Conservation (phyloP, 2,113 vertebrate genomes). For the Natator depressus region DNA sequence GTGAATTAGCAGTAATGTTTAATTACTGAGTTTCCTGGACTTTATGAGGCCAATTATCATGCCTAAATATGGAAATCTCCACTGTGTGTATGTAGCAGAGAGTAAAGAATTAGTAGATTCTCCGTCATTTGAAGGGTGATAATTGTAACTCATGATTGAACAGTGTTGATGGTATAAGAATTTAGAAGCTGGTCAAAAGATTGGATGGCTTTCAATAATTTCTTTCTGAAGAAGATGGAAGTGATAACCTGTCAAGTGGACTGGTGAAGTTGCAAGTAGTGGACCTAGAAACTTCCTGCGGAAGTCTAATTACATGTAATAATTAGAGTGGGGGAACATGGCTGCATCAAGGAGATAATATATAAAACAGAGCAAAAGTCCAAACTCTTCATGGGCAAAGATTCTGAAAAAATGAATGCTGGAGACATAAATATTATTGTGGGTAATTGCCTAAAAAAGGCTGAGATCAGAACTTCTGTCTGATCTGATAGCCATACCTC, state of each 20-base stretch:
- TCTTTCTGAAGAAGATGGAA: not conserved
- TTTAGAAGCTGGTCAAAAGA: constrained; percentile 7
- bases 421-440: not conserved
- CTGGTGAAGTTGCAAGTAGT: constrained; percentile 9
- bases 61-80: constrained; percentile 20
- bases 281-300: not conserved
- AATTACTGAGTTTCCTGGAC: not conserved
- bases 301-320: not conserved
- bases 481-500: not conserved
- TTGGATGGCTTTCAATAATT: constrained; percentile 1
- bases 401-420: no score
- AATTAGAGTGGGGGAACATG: not conserved
- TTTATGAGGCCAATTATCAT: not conserved
- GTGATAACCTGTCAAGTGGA: not conserved
- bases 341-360: not conserved
- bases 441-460: not conserved
- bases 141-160: not conserved
- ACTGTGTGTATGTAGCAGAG: not conserved
- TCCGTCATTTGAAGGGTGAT: not conserved
- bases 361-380: not conserved
- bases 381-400: not conserved
- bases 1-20: constrained; percentile 6
- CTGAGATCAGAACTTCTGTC: not conserved
- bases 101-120: constrained; percentile 6
- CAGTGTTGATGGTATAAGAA: not conserved